Conservation (phyloP, 2,888 invertebrate species). For the Hirtodrosophila cameraria region DNA sequence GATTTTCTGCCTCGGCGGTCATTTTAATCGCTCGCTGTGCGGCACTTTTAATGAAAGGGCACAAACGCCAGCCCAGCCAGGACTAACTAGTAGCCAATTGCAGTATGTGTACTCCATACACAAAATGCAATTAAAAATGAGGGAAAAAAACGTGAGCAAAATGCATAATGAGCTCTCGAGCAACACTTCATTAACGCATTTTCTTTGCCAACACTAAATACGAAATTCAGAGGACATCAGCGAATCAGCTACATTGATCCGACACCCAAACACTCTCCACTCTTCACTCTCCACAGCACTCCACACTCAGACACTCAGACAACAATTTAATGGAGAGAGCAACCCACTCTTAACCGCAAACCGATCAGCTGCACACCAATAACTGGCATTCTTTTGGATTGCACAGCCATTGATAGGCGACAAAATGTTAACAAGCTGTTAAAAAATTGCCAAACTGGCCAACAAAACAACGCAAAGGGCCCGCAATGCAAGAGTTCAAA, state of each 20-base stretch:
- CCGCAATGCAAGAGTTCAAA: constrained; percentile 1
- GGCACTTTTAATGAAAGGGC: constrained; percentile 74
- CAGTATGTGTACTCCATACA: background rate
- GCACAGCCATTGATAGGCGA: constrained; percentile 68
- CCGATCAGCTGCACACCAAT: constrained; percentile 46
- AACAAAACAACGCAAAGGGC: constrained; percentile 30
- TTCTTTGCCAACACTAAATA: constrained; percentile 38
- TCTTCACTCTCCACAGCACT: constrained; percentile 1
- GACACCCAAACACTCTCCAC: background rate
- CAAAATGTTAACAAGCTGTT: constrained; percentile 80
- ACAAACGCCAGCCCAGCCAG: constrained; percentile 16
- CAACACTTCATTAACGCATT: constrained; percentile 76
- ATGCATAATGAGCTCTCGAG: constrained; percentile 75
- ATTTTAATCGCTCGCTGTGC: constrained; percentile 75
- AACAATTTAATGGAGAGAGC: no score
- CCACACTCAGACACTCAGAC: background rate
- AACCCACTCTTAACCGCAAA: constrained; percentile 37
- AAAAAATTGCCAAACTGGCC: constrained; percentile 60
- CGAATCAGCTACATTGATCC: constrained; percentile 10
- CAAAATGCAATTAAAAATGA: constrained; percentile 74
- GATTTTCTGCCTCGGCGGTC: constrained; percentile 81
- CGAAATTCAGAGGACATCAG: constrained; percentile 12
- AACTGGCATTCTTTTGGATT: constrained; percentile 23
- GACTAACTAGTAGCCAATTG: constrained; percentile 22
- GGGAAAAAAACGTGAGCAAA: constrained; percentile 76